Base-by-base conservation (phyloP, 2,888 invertebrate genomes). In the Orthonychiurus folsomi region DNA sequence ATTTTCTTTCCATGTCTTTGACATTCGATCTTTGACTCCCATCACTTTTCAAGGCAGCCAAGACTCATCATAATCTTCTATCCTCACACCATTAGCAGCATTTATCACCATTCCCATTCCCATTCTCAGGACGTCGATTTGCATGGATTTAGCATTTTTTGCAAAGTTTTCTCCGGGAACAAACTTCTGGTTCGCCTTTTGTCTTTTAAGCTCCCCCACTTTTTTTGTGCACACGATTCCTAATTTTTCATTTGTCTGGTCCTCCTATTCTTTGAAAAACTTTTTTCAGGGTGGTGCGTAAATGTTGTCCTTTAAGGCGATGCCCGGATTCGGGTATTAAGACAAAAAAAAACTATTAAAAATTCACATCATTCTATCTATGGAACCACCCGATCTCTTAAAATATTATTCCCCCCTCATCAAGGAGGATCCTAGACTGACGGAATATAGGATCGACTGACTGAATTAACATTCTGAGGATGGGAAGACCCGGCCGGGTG, bases 161-260 rank as follows among this genome's bases (percentile, higher is more conserved):
- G 37, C 37, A 37, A 5, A 37, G 15, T 15, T 37, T 37, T 37
- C 37, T 37, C 15, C 37, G 37, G 37, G 15, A 37, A 9, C 37
- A 37, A 37, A 37, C 37, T 37, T 37, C 37, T 37, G 37, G 37
- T n/a, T n/a, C n/a, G n/a, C n/a, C 37, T 15, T 37, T 37, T 37
- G 37, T 37, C 37, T 9, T 15, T 9, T 15, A 37, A 5, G 5
- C 37, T 37, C 37, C 5, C 37, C 15, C 37, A 37, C 9, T 37
- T 37, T 37, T 37, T 37, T 37, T 37, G 37, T 15, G 15, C 15
- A 9, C 37, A 37, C 37, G n/a, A n/a, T n/a, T 37, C 9, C 37
- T 37, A 37, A 37, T 37, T 37, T 37, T 37, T 37, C 37, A 37
- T 37, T 37, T 37, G 37, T 37, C 37, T n/a, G n/a, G n/a, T n/a